Percentiles rank a stretch among this genome's conserved stretches.
These are phyloP conservation scores for Penelope pileata DNA, from an alignment of 2,113 vertebrate species.

Conservation along the genomic window DNA sequence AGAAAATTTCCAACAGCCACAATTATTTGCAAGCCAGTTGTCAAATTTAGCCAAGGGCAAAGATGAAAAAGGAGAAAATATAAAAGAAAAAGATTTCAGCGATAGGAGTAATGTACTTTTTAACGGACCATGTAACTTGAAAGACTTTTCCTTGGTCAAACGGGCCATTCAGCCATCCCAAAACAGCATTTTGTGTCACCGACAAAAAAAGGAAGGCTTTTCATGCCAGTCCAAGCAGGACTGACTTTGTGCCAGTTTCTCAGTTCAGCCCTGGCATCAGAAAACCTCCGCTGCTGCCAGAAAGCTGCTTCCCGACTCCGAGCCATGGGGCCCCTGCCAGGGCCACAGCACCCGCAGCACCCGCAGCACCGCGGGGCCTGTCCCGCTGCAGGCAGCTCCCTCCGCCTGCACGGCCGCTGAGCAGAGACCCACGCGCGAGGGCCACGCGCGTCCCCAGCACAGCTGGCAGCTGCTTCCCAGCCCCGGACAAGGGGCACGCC, in stretches of 20 bases:
- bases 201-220: neutral
- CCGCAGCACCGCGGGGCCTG: neutral
- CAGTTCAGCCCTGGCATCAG: neutral
- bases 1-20: neutral
- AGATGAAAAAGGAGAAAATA: neutral
- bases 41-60: neutral
- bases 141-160: neutral
- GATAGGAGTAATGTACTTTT: neutral
- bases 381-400: neutral
- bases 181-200: neutral
- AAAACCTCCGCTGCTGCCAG: neutral
- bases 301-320: accelerated
- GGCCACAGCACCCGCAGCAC: neutral
- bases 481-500: too few relatives aligned
- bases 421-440: too few relatives aligned
- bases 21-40: neutral
- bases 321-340: neutral
- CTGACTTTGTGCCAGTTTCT: neutral
- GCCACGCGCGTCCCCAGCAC: too few relatives aligned
- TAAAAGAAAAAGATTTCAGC: neutral
- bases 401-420: too few relatives aligned
- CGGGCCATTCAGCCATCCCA: neutral
- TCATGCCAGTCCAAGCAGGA: neutral
- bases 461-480: neutral
- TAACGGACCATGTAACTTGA: neutral